Evolutionary conservation across 2,888 invertebrate genomes (phyloP).

Genomic region (Protonemura montana): DNA sequence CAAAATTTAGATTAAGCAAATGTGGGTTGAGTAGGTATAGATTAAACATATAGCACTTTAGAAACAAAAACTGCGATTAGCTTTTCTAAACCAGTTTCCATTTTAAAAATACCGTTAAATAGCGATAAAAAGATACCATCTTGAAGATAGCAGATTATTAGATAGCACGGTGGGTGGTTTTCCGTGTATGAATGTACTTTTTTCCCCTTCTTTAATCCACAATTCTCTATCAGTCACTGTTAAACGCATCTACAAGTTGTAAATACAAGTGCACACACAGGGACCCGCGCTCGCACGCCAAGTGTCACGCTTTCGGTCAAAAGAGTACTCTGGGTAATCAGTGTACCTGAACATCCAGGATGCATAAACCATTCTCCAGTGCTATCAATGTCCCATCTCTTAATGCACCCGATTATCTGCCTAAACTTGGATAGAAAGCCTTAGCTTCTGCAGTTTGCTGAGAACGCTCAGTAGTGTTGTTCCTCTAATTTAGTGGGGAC

Average conservation of each 20-base stretch:
- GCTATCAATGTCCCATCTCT: background rate
- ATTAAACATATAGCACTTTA: no score
- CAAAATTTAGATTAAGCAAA: no score
- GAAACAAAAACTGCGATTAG: background rate
- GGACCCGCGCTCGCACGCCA: background rate
- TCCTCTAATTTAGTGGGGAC: no score
- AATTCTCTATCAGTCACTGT: background rate
- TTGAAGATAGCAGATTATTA: background rate
- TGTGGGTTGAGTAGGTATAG: no score
- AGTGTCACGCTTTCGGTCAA: background rate
- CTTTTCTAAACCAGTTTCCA: background rate
- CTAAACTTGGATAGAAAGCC: no score
- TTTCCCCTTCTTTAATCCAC: background rate
- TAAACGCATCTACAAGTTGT: background rate
- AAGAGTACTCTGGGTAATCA: background rate
- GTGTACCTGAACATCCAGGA: background rate
- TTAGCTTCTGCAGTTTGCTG: no score
- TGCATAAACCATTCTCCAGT: background rate
- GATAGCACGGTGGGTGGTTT: background rate
- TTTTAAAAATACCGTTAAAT: background rate
- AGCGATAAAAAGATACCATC: background rate
- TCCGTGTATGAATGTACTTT: background rate
- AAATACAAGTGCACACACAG: background rate
- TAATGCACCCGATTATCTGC: background rate
- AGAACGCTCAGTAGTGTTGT: no score